A percentile compares a stretch with the other conserved stretches of the same genome.
These are phyloP conservation scores for Alces alces DNA, from an alignment of 2,113 vertebrate genomes.

Conservation along the genomic window DNA sequence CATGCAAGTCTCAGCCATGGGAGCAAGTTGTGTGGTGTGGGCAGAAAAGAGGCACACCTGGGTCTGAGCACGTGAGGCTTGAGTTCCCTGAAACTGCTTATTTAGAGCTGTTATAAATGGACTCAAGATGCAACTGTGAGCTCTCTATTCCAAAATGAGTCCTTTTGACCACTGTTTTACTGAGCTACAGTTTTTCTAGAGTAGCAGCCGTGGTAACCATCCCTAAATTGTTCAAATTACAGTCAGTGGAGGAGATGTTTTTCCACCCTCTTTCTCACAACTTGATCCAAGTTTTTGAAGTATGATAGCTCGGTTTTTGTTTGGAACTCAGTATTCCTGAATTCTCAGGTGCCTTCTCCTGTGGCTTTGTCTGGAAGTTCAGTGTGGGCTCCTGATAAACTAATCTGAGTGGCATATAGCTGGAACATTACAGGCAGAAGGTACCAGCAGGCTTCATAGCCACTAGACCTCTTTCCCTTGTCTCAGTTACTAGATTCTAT, in stretches of 20 bases:
- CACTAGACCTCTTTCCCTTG: background rate
- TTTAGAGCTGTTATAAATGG: background rate
- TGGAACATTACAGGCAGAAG: background rate
- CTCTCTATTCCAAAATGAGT: background rate
- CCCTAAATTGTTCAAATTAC: background rate
- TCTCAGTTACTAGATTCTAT: background rate
- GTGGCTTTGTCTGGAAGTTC: background rate
- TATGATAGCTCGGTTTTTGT: background rate
- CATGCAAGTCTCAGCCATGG: accelerated
- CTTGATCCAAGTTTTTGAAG: background rate
- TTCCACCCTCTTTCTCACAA: background rate
- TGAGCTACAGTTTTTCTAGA: background rate
- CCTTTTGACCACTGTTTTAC: background rate
- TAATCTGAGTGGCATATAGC: accelerated
- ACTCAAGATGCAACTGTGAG: background rate
- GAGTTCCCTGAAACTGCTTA: background rate
- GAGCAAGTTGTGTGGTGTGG: background rate
- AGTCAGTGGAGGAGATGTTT: background rate
- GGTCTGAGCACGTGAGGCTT: accelerated
- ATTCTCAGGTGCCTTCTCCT: background rate
- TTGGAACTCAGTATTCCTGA: background rate
- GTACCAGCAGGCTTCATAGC: background rate
- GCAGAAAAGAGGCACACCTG: background rate
- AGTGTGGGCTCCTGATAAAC: background rate
- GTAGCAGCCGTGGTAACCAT: background rate